Evolutionary conservation across 2,797 vertebrate species (phyloP).

Genomic region (Peromyscus attwateri): DNA sequence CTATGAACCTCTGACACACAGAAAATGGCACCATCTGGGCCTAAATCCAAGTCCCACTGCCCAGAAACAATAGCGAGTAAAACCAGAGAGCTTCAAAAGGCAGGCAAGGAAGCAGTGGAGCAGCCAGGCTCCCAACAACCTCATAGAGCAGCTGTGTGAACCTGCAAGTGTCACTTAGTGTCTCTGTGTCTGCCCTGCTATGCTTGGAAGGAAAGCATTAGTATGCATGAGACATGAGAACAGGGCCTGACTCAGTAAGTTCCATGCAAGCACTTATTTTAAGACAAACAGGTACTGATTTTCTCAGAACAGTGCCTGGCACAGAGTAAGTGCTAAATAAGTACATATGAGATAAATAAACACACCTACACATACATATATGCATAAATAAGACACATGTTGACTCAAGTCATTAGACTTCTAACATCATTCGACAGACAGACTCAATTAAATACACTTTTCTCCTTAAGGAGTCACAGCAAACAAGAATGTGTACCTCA

Average conservation of each 20-base stretch:
- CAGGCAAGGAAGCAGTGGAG: not conserved
- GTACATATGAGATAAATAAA: slow-evolving; percentile 59
- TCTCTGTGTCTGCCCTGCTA: not conserved
- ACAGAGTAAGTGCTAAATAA: slow-evolving; percentile 65
- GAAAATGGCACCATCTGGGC: not conserved
- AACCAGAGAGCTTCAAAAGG: not conserved
- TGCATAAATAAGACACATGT: slow-evolving; percentile 56
- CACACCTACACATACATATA: not conserved
- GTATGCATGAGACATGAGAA: slow-evolving; percentile 30
- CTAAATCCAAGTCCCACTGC: not conserved
- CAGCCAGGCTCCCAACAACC: not conserved
- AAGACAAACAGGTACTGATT: slow-evolving; percentile 62
- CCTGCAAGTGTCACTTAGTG: not conserved
- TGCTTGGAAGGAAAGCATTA: slow-evolving; percentile 42
- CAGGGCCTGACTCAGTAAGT: not conserved
- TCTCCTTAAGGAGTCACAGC: slow-evolving; percentile 69
- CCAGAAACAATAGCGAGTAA: slow-evolving; percentile 24
- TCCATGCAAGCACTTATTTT: slow-evolving; percentile 60
- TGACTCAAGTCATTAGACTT: slow-evolving; percentile 74
- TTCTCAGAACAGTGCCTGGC: slow-evolving; percentile 59
- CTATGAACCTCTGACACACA: not conserved
- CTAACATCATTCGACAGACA: slow-evolving; percentile 74
- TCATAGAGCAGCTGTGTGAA: not conserved
- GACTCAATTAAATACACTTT: slow-evolving; percentile 77
- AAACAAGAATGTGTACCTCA: slow-evolving; percentile 76